Evolutionary conservation across 2,888 invertebrate genomes (phyloP).

Genomic region (Junonia oenone): DNA sequence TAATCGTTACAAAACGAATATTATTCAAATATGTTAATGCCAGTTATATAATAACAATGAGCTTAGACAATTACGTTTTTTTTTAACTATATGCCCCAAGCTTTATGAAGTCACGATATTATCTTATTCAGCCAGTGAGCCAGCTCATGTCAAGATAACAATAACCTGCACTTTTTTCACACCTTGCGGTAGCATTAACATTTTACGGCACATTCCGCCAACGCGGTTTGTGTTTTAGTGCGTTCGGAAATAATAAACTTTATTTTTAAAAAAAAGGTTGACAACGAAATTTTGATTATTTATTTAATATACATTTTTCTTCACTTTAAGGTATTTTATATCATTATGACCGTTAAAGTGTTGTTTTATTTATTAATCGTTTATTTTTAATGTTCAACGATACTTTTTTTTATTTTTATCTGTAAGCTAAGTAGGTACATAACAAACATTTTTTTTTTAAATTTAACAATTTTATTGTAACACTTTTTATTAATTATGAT

Average conservation of each 20-base stretch:
- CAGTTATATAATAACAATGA: not conserved
- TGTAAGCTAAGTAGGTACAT: no score
- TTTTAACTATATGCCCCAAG: not conserved
- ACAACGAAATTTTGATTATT: not conserved
- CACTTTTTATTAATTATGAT: no score
- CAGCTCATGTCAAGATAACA: constrained; percentile 13
- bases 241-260: not conserved
- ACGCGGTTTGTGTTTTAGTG: not conserved
- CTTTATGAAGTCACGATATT: constrained; percentile 4
- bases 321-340: no score
- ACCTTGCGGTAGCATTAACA: constrained; percentile 11
- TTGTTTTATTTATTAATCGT: no score
- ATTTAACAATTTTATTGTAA: no score
- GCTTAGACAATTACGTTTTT: not conserved
- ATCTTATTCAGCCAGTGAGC: constrained; percentile 13
- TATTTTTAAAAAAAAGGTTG: not conserved
- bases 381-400: no score
- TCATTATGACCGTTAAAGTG: no score
- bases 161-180: constrained; percentile 18
- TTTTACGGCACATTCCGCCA: not conserved
- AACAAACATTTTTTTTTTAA: no score
- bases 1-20: no score
- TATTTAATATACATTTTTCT: no score
- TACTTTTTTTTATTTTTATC: no score
- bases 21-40: not conserved